Conservation (phyloP, 1,140 invertebrate genomes). For the Metopolophium dirhodum region DNA sequence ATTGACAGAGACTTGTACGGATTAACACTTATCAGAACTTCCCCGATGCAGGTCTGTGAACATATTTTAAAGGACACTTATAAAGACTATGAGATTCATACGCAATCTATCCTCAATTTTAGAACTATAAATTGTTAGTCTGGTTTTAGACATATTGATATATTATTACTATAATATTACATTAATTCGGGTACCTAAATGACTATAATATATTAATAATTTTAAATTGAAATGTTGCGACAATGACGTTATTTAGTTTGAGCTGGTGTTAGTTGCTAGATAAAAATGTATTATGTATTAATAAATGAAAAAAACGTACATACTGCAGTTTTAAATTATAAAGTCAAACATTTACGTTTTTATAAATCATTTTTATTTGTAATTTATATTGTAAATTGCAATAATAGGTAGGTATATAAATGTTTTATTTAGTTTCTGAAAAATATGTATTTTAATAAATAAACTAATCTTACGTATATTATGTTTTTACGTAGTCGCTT, state of each 20-base stretch:
- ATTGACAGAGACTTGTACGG: conserved; percentile 79
- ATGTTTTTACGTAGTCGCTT: conserved; percentile 23
- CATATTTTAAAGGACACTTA: background rate
- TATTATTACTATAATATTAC: background rate
- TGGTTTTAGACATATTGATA: background rate
- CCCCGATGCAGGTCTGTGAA: conserved; percentile 77
- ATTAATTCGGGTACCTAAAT: too few relatives aligned
- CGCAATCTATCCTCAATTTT: background rate
- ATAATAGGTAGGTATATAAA: background rate
- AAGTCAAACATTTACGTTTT: background rate
- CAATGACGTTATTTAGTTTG: background rate
- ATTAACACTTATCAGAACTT: conserved; percentile 80
- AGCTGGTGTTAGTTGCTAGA: background rate
- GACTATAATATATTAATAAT: background rate
- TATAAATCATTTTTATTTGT: background rate
- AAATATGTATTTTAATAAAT: background rate
- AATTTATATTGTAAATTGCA: background rate
- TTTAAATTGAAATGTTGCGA: background rate
- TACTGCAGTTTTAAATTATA: background rate
- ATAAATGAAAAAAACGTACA: background rate
- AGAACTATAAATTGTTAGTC: background rate
- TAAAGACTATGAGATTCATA: background rate
- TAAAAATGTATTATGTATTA: background rate
- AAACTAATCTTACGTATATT: conserved; percentile 27
- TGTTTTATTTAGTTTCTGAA: background rate